These are phyloP conservation scores for Tetramorium alpestre DNA, from an alignment of 1,140 invertebrate genomes.

Conservation along the genomic window DNA sequence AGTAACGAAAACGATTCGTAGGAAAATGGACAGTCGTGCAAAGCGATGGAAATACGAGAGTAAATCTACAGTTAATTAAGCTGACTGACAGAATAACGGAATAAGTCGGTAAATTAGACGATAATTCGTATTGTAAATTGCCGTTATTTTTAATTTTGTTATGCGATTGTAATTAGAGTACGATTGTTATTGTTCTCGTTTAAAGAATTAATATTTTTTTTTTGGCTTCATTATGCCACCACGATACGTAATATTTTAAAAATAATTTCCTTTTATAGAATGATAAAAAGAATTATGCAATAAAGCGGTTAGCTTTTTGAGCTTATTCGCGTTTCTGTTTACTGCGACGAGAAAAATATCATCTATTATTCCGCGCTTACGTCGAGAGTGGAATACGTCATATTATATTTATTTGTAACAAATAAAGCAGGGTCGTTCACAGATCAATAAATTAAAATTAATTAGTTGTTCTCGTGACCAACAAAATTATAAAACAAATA, in stretches of 20 bases:
- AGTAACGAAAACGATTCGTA: slow-evolving; percentile 5
- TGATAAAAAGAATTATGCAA: background rate
- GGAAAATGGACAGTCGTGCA: slow-evolving; percentile 12
- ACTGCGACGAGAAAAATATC: background rate
- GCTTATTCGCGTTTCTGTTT: background rate
- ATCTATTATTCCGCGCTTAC: background rate
- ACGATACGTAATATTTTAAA: background rate
- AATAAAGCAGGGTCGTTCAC: background rate
- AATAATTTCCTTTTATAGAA: background rate
- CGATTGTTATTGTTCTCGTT: background rate
- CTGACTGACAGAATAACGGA: background rate
- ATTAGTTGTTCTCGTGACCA: slow-evolving; percentile 3
- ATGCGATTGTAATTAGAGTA: background rate
- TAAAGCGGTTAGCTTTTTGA: background rate
- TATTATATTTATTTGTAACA: slow-evolving; percentile 4
- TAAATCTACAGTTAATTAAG: slow-evolving; percentile 16
- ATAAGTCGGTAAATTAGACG: background rate
- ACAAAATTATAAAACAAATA: slow-evolving; percentile 29
- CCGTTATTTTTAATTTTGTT: background rate
- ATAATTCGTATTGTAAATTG: background rate
- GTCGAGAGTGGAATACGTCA: background rate
- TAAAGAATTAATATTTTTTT: background rate
- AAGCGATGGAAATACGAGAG: slow-evolving; percentile 21
- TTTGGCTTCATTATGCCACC: background rate
- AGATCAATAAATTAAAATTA: slow-evolving; percentile 40